phyloP scores from a whole-genome alignment of 2,888 invertebrate genomes.

The Callinectes sapidus region DNA sequence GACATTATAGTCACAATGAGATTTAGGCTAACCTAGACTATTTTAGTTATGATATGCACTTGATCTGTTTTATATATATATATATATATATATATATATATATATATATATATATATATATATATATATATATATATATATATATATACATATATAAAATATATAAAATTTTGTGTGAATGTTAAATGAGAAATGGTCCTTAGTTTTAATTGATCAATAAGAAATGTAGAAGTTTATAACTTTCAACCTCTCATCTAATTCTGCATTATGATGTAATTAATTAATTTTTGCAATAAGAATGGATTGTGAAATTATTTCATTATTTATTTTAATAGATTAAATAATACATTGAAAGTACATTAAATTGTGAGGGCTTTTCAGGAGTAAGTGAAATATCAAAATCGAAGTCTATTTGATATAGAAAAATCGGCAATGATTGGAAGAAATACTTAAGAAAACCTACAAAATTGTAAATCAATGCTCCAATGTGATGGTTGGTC shows the following conservation, averaged over 20 bases:
- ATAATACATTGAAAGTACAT: slow-evolving; percentile 53
- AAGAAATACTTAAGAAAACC: slow-evolving; percentile 31
- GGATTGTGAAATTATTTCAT: not conserved
- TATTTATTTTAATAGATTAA: not conserved
- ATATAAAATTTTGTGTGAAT: too few relatives aligned
- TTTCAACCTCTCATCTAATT: not conserved
- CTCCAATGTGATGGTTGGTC: slow-evolving; percentile 23
- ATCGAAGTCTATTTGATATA: not conserved
- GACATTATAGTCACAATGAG: not conserved
- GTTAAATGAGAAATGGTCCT: not conserved
- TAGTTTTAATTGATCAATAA: not conserved
- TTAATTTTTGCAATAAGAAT: not conserved
- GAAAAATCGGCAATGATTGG: slow-evolving; percentile 50
- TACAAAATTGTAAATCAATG: slow-evolving; percentile 43
- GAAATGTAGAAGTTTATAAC: not conserved
- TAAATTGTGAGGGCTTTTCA: slow-evolving; percentile 63
- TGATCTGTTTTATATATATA: slow-evolving; percentile 5
- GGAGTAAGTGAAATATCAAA: slow-evolving; percentile 57
- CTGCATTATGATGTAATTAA: not conserved
- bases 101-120: slow-evolving; percentile 10
- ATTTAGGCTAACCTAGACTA: not conserved
- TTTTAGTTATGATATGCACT: not conserved
- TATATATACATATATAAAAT: not conserved
- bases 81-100: not conserved
- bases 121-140: slow-evolving; percentile 17